phyloP scores from a whole-genome alignment of 2,888 invertebrate genomes.

The Amiota communis region DNA sequence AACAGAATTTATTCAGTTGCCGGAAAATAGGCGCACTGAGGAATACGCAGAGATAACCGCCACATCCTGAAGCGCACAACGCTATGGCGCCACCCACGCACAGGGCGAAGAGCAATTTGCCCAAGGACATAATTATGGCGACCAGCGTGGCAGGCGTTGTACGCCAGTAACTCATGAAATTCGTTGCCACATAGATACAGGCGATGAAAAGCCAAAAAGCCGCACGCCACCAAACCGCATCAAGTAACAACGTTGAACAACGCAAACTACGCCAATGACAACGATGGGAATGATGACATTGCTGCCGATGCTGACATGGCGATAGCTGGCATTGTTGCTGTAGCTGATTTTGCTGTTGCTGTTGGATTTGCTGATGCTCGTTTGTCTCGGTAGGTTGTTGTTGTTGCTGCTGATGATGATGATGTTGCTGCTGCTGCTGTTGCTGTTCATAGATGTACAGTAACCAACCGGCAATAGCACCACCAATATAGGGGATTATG shows the following conservation, averaged over 20 bases:
- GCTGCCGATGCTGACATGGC: slow-evolving; percentile 14
- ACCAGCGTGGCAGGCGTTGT: slow-evolving; percentile 58
- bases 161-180: slow-evolving; percentile 66
- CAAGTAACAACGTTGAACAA: not conserved
- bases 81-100: slow-evolving; percentile 59
- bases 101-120: slow-evolving; percentile 62
- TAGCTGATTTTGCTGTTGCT: slow-evolving; percentile 25
- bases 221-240: slow-evolving; percentile 35
- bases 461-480: slow-evolving; percentile 61
- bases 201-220: slow-evolving; percentile 57
- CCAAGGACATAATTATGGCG: slow-evolving; percentile 63
- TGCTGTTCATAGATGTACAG: slow-evolving; percentile 32
- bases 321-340: slow-evolving; percentile 27
- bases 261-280: not conserved
- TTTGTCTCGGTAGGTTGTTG: slow-evolving; percentile 20
- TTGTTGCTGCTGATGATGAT: slow-evolving; percentile 24
- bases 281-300: slow-evolving; percentile 20
- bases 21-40: slow-evolving; percentile 59
- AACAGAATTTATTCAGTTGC: slow-evolving; percentile 65
- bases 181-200: slow-evolving; percentile 54
- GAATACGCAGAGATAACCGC: slow-evolving; percentile 52
- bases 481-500: slow-evolving; percentile 63
- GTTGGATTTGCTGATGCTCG: slow-evolving; percentile 26
- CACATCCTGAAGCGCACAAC: slow-evolving; percentile 60
- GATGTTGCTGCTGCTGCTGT: slow-evolving; percentile 8